Percentiles rank a stretch among this genome's conserved stretches.
These are phyloP conservation scores for Gobionotothen gibberifrons DNA, from an alignment of 2,797 vertebrate species.

Conservation along the genomic window DNA sequence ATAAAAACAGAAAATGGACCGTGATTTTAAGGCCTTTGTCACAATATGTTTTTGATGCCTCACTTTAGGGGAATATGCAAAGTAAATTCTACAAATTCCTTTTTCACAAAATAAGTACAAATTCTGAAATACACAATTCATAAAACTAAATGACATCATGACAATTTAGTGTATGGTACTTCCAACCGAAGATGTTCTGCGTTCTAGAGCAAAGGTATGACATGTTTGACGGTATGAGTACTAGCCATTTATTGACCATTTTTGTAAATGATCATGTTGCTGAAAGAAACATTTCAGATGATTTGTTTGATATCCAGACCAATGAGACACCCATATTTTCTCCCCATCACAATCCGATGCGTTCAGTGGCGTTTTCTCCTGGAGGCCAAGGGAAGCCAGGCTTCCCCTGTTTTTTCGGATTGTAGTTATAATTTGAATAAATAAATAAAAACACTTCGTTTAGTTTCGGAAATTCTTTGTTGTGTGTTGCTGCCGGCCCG, in stretches of 20 bases:
- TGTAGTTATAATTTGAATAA: too few relatives aligned
- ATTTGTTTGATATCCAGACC: neutral
- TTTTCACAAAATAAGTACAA: neutral
- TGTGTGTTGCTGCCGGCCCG: too few relatives aligned
- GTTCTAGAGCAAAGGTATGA: neutral
- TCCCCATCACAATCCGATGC: conserved; percentile 12
- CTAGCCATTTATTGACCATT: neutral
- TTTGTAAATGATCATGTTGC: neutral
- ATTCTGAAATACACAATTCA: neutral
- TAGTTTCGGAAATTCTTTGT: too few relatives aligned
- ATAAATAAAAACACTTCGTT: too few relatives aligned
- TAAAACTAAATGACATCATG: neutral
- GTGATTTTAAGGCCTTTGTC: too few relatives aligned
- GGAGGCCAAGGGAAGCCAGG: too few relatives aligned
- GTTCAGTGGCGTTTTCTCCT: too few relatives aligned
- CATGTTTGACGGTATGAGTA: neutral
- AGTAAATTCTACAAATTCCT: neutral
- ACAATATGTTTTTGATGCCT: neutral
- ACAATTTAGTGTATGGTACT: neutral
- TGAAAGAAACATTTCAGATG: neutral
- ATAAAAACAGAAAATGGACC: too few relatives aligned
- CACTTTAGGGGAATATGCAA: neutral
- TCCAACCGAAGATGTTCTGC: neutral
- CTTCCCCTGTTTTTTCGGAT: too few relatives aligned
- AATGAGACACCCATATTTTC: conserved; percentile 12